Conservation (phyloP, 2,888 invertebrate species). For the Drosophila eohydei region DNA sequence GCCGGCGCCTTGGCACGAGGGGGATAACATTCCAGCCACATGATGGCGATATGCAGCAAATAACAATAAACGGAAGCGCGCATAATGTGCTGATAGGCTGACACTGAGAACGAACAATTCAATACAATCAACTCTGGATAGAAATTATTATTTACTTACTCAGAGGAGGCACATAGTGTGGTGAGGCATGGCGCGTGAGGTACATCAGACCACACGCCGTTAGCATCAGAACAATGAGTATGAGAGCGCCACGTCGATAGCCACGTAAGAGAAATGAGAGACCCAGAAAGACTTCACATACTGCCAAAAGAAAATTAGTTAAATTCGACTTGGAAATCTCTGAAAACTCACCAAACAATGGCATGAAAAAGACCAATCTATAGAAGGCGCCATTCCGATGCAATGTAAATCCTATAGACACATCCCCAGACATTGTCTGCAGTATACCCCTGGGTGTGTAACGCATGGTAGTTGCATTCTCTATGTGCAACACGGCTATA, state of each 20-base stretch:
- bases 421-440: conserved; percentile 74
- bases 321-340: not conserved
- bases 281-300: conserved; percentile 72
- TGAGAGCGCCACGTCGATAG: conserved; percentile 78
- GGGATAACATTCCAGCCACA: conserved; percentile 82
- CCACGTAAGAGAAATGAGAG: conserved; percentile 81
- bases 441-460: conserved; percentile 61
- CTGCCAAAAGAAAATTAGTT: conserved; percentile 51
- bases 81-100: conserved; percentile 76
- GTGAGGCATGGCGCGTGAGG: conserved; percentile 79
- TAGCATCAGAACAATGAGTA: conserved; percentile 75
- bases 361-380: conserved; percentile 78
- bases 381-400: conserved; percentile 81
- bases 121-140: no score
- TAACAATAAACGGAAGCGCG: conserved; percentile 73
- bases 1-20: conserved; percentile 69
- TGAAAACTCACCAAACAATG: conserved; percentile 72
- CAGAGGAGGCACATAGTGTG: conserved; percentile 79
- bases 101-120: conserved; percentile 59
- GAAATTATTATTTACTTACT: conserved; percentile 62
- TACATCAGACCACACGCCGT: conserved; percentile 79
- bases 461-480: conserved; percentile 54
- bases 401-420: conserved; percentile 72
- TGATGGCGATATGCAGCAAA: conserved; percentile 74
- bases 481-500: conserved; percentile 65